These are phyloP conservation scores for Podarcis lilfordi DNA, from an alignment of 2,797 vertebrate species.

Conservation along the genomic window DNA sequence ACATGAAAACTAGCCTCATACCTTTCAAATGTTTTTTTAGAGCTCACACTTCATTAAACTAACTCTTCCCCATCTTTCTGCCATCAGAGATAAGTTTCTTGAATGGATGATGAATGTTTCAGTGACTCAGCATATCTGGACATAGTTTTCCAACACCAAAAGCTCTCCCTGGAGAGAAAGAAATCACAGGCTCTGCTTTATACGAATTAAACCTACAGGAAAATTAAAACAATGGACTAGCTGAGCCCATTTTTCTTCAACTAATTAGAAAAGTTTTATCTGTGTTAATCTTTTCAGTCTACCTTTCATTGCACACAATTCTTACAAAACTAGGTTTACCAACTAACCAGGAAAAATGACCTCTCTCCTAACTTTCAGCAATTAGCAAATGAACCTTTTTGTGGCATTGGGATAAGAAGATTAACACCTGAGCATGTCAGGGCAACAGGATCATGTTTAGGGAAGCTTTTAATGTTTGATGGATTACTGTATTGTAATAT, in stretches of 20 bases:
- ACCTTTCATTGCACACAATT: not conserved
- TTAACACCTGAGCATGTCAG: not conserved
- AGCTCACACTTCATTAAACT: conserved; percentile 26
- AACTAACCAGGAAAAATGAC: not conserved
- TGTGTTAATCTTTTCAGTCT: conserved; percentile 26
- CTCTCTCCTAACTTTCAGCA: not conserved
- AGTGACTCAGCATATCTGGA: conserved; percentile 11
- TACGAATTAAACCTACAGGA: conserved; percentile 29
- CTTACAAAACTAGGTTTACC: not conserved
- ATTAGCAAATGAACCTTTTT: not conserved
- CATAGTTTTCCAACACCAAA: conserved; percentile 27
- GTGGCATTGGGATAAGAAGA: not conserved
- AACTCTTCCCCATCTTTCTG: not conserved
- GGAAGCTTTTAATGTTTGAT: too few relatives aligned
- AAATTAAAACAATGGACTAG: conserved; percentile 45
- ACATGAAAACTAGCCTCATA: conserved; percentile 22
- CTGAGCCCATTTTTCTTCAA: not conserved
- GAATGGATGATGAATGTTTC: conserved; percentile 19
- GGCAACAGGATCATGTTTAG: not conserved
- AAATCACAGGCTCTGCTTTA: conserved; percentile 34
- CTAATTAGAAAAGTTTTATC: conserved; percentile 14
- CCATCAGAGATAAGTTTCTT: conserved; percentile 15
- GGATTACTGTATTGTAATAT: too few relatives aligned
- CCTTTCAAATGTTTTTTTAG: conserved; percentile 27
- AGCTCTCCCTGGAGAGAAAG: conserved; percentile 30